Percentiles rank a stretch among this genome's conserved stretches.
phyloP scores from a whole-genome alignment of 2,113 vertebrate genomes.

The Speoplatyrhinus poulsoni region DNA sequence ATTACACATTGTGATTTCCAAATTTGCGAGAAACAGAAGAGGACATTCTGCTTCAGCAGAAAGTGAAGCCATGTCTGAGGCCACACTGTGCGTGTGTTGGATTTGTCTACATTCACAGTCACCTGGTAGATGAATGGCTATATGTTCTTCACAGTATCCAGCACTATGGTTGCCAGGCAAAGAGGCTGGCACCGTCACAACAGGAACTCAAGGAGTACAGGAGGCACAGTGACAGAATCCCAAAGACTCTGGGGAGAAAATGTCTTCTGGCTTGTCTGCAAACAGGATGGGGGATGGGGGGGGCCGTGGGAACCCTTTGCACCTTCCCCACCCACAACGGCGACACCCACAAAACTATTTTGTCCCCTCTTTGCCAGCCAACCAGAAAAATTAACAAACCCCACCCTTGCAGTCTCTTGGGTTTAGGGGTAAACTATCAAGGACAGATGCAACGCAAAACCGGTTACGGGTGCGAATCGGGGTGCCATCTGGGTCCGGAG shows the following conservation, averaged over 20 bases:
- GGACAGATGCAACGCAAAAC: conserved; percentile 65
- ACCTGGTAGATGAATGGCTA: conserved; percentile 86
- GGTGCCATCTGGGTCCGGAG: conserved; percentile 75
- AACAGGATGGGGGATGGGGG: conserved; percentile 65
- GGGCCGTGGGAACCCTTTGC: conserved; percentile 77
- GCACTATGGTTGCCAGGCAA: conserved; percentile 80
- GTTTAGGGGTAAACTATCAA: conserved; percentile 66
- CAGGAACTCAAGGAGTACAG: conserved; percentile 86
- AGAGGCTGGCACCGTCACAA: conserved; percentile 87
- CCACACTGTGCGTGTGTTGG: conserved; percentile 63
- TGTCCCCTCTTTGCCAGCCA: conserved; percentile 76
- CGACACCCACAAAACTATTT: conserved; percentile 58
- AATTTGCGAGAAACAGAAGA: conserved; percentile 30
- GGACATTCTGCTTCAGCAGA: conserved; percentile 43
- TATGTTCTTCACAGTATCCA: conserved; percentile 74
- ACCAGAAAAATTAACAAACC: conserved; percentile 77
- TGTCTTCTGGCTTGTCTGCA: conserved; percentile 81
- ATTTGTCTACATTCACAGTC: conserved; percentile 89
- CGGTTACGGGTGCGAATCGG: conserved; percentile 60
- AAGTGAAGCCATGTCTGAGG: conserved; percentile 44
- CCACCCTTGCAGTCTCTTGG: conserved; percentile 61
- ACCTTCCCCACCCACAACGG: conserved; percentile 66
- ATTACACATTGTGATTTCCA: conserved; percentile 12
- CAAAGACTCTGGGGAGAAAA: conserved; percentile 81
- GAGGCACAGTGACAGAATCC: conserved; percentile 60